phyloP scores from a whole-genome alignment of 2,888 invertebrate species.

The Athrips mouffetella region DNA sequence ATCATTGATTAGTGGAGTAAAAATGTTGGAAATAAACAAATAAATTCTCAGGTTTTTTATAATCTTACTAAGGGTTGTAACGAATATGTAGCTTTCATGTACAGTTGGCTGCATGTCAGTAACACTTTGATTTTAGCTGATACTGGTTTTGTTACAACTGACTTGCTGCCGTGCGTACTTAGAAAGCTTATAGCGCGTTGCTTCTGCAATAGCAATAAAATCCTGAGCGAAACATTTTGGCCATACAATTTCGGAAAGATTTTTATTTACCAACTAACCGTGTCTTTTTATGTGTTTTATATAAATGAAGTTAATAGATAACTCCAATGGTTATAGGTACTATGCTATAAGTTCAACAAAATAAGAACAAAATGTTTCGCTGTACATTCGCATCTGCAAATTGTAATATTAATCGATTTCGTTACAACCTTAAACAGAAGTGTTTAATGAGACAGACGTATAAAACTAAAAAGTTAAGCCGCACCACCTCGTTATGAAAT shows the following conservation, averaged over 20 bases:
- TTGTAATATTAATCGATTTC: neutral
- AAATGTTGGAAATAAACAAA: neutral
- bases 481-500: neutral
- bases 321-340: too few species aligned
- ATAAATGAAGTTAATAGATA: too few species aligned
- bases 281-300: too few species aligned
- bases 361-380: slow-evolving; percentile 20
- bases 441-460: neutral
- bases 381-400: slow-evolving; percentile 13
- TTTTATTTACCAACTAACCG: too few species aligned
- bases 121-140: too few species aligned
- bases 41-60: neutral
- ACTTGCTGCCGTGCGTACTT: too few species aligned
- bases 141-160: too few species aligned
- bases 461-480: neutral
- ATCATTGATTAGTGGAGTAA: neutral
- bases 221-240: slow-evolving; percentile 18
- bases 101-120: too few species aligned
- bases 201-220: neutral
- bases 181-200: too few species aligned
- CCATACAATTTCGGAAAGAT: neutral
- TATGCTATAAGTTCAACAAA: neutral
- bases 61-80: slow-evolving; percentile 13
- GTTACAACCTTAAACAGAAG: slow-evolving; percentile 15
- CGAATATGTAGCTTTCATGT: slow-evolving; percentile 13